Base-by-base conservation (phyloP, 2,888 invertebrate genomes). In the Xestia xanthographa region DNA sequence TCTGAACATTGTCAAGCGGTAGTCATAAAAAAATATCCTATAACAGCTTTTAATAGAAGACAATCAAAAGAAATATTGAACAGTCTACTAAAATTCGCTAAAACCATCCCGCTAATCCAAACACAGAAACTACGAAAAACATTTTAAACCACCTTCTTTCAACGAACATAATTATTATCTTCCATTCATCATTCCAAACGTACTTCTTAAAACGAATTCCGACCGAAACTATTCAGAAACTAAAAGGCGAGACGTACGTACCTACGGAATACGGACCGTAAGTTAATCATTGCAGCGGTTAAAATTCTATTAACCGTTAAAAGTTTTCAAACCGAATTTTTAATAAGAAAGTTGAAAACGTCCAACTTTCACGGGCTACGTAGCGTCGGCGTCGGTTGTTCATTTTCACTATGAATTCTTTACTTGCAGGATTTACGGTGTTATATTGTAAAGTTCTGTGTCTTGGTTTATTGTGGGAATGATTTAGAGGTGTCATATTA, bases 241-340 rank as follows among this genome's bases (percentile, higher is more conserved):
- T 87, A 87, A 88, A 87, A 87, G 79, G 66, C 87, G 77, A 86
- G 77, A 80, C 79, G 87, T 74, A 70, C 66, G 50, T 83, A 86
- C 77, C 77, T 72, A 73, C 82, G 56, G 66, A 43, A 74, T 77
- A 34, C 67, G 69, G 45, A 77, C 68, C 80, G 82, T 88, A 92
- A 93, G 92, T 93, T 92, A 93, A 93, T 93, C 91, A 93, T 91
- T 86, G 90, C 90, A 83, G 91, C 87, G 90, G 91, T 94, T 94
- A 93, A 94, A 93, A 94, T 94, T 95, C 93, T 92, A 94, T 94
- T 94, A 93, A 90, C 90, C 87, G 88, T 75, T 63, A 62, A 83
- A 92, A 94, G 91, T 93, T 92, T 88, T 80, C 88, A 90, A 92
- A 92, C 92, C 90, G 91, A 94, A 94, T 94, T 95, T 94, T 95